Evolutionary conservation across 1,140 invertebrate genomes (phyloP).

Genomic region (Trypoxylus dichotomus): DNA sequence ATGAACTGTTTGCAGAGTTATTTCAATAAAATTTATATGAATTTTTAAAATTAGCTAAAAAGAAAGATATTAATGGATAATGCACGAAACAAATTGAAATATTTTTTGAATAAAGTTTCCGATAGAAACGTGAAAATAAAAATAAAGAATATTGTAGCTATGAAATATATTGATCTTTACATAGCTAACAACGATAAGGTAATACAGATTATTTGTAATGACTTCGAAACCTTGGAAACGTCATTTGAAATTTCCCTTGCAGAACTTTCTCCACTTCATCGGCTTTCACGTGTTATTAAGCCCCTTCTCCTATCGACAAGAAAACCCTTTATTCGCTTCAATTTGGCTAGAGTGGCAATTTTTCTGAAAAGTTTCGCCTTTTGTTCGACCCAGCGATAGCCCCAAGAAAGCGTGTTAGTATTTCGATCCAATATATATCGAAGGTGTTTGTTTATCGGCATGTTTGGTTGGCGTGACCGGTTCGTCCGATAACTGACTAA

Average conservation of each 20-base stretch:
- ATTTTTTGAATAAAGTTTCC: too few relatives aligned
- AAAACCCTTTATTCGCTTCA: background rate
- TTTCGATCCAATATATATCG: background rate
- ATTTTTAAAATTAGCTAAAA: too few relatives aligned
- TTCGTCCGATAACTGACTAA: background rate
- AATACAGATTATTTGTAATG: background rate
- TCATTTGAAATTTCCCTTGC: background rate
- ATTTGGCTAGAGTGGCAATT: conserved; percentile 1
- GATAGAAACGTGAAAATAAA: too few relatives aligned
- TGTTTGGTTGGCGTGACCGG: background rate
- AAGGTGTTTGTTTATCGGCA: background rate
- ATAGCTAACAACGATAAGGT: too few relatives aligned
- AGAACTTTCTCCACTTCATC: background rate
- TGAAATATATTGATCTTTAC: too few relatives aligned
- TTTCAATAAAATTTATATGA: too few relatives aligned
- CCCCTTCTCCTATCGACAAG: background rate
- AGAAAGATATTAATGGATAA: too few relatives aligned
- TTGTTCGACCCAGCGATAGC: background rate
- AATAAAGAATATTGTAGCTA: too few relatives aligned
- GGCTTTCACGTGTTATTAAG: background rate
- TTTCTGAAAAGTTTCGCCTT: background rate
- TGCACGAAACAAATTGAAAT: too few relatives aligned
- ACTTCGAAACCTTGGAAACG: background rate
- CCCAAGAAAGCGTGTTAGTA: background rate
- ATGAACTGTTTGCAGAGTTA: too few relatives aligned